Conservation (phyloP, 1,140 invertebrate species). For the Tribolium madens region DNA sequence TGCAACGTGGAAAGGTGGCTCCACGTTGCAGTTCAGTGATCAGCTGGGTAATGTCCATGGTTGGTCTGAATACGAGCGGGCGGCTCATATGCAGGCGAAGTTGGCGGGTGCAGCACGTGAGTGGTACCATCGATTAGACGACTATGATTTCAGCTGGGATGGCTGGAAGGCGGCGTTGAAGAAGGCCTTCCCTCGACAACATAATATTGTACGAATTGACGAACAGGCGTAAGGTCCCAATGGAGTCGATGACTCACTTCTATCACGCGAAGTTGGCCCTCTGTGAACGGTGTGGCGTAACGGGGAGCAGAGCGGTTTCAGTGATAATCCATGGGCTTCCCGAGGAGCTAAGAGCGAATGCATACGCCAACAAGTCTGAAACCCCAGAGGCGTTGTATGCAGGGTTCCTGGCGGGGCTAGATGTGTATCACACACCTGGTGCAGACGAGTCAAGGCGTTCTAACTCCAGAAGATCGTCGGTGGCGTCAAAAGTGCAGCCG, state of each 20-base stretch:
- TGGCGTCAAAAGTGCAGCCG: too few species aligned
- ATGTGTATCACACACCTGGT: not conserved
- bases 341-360: conserved; percentile 55
- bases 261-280: conserved; percentile 61
- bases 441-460: too few species aligned
- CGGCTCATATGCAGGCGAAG: conserved; percentile 16
- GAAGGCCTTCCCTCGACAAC: conserved; percentile 55
- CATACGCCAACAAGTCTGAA: conserved; percentile 57
- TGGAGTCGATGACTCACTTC: conserved; percentile 59
- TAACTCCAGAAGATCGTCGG: too few species aligned
- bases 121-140: conserved; percentile 48
- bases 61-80: conserved; percentile 1
- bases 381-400: conserved; percentile 58
- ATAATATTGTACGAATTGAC: conserved; percentile 57
- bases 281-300: conserved; percentile 58
- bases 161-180: conserved; percentile 55
- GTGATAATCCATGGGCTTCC: conserved; percentile 61
- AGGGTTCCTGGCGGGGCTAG: conserved; percentile 51
- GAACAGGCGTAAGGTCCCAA: conserved; percentile 52
- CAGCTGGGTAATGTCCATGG: too few species aligned
- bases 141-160: conserved; percentile 45
- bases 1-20: not conserved
- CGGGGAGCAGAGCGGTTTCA: conserved; percentile 55
- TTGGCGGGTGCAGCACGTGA: not conserved
- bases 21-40: not conserved